phyloP scores from a whole-genome alignment of 2,888 invertebrate species.

The Drosophila atripex region DNA sequence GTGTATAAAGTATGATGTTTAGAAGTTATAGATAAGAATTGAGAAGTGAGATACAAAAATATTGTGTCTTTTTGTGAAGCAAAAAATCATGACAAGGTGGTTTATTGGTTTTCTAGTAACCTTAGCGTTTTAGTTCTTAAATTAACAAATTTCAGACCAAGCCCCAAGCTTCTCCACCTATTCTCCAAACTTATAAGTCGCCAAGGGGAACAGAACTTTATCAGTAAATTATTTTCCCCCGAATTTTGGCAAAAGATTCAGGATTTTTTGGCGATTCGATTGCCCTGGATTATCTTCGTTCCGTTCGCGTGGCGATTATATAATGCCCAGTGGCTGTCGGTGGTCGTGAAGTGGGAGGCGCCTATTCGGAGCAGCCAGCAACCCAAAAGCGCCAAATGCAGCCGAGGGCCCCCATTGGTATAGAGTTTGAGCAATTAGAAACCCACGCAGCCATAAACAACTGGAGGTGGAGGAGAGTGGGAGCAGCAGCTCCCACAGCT shows the following conservation, averaged over 20 bases:
- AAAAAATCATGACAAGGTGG: no score
- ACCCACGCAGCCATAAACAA: constrained; percentile 82
- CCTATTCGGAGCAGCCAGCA: constrained; percentile 66
- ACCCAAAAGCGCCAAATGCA: constrained; percentile 73
- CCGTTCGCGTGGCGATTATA: constrained; percentile 25
- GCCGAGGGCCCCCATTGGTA: constrained; percentile 79
- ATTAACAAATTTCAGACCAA: no score
- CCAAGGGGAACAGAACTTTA: not conserved
- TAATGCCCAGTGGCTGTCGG: constrained; percentile 21
- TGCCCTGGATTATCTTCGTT: constrained; percentile 16
- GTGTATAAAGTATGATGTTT: no score
- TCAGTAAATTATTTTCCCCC: not conserved
- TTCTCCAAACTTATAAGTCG: not conserved
- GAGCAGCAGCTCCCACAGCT: constrained; percentile 44
- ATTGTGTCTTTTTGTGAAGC: no score
- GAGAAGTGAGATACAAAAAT: no score
- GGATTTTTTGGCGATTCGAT: constrained; percentile 2
- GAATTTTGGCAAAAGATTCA: constrained; percentile 1
- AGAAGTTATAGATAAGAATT: no score
- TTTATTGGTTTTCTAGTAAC: no score
- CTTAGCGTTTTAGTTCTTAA: no score
- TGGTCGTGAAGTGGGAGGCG: constrained; percentile 78
- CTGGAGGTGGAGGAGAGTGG: constrained; percentile 43
- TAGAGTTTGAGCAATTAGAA: constrained; percentile 82
- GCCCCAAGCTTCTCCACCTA: not conserved